Conservation (phyloP, 2,888 invertebrate genomes). For the Eupithecia subumbrata region DNA sequence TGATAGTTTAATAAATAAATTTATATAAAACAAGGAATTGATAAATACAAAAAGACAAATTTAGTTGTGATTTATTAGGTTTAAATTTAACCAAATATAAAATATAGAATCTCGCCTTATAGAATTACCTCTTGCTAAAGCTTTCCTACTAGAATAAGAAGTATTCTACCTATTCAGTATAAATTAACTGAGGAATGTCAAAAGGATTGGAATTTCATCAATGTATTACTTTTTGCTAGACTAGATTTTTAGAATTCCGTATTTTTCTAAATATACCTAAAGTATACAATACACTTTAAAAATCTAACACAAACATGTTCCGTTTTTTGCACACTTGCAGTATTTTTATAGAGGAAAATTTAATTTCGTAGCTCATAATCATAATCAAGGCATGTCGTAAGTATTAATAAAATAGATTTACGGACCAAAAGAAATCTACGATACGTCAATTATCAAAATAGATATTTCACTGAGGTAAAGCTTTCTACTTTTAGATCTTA, state of each 20-base stretch:
- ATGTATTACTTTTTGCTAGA: background rate
- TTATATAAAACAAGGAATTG: slow-evolving; percentile 36
- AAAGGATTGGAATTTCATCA: background rate
- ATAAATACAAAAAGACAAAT: slow-evolving; percentile 47
- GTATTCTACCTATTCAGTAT: background rate
- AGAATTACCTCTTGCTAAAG: slow-evolving; percentile 53
- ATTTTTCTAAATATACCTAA: background rate
- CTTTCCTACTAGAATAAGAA: slow-evolving; percentile 25
- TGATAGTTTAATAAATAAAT: slow-evolving; percentile 10
- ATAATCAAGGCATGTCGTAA: slow-evolving; percentile 41
- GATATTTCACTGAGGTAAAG: slow-evolving; percentile 38
- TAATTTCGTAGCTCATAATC: background rate
- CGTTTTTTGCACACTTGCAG: background rate
- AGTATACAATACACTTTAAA: background rate
- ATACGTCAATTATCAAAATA: slow-evolving; percentile 73
- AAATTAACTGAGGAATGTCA: slow-evolving; percentile 35
- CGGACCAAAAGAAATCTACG: slow-evolving; percentile 71
- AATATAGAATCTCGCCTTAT: slow-evolving; percentile 52
- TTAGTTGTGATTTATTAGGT: slow-evolving; percentile 45
- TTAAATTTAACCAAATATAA: slow-evolving; percentile 38
- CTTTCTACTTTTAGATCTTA: slow-evolving; percentile 26
- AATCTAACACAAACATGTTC: background rate
- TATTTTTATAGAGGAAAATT: background rate
- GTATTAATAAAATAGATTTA: slow-evolving; percentile 48
- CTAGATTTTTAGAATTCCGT: background rate